Conservation (phyloP, 2,113 vertebrate species). For the Limnothrissa miodon region DNA sequence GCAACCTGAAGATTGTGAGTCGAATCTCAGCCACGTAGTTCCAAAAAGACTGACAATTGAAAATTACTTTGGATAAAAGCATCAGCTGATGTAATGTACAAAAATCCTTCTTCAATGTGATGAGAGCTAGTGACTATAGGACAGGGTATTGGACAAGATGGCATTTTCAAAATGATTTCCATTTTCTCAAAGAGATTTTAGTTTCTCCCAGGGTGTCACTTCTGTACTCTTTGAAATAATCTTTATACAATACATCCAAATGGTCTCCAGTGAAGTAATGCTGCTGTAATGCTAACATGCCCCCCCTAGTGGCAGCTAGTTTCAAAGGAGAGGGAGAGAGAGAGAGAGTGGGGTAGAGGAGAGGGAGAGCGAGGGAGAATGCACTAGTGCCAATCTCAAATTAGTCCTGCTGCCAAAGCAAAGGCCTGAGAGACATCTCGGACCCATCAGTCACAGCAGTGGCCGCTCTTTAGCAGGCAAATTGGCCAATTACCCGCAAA, state of each 20-base stretch:
- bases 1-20: too few species aligned
- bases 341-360: neutral
- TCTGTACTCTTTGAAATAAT: neutral
- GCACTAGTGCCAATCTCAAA: neutral
- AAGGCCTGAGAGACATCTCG: neutral
- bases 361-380: neutral
- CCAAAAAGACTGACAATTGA: too few species aligned
- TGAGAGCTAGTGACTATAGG: too few species aligned
- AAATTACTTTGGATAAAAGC: too few species aligned
- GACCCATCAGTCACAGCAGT: neutral
- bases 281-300: neutral
- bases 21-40: too few species aligned
- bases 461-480: neutral
- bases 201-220: neutral
- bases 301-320: neutral
- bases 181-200: neutral
- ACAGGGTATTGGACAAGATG: neutral
- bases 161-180: neutral
- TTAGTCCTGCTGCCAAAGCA: neutral
- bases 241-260: neutral
- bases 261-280: neutral
- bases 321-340: neutral
- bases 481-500: neutral
- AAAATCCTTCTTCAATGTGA: too few species aligned
- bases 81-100: too few species aligned